Conservation (phyloP, 2,113 vertebrate genomes). For the Bubalus kerabau region DNA sequence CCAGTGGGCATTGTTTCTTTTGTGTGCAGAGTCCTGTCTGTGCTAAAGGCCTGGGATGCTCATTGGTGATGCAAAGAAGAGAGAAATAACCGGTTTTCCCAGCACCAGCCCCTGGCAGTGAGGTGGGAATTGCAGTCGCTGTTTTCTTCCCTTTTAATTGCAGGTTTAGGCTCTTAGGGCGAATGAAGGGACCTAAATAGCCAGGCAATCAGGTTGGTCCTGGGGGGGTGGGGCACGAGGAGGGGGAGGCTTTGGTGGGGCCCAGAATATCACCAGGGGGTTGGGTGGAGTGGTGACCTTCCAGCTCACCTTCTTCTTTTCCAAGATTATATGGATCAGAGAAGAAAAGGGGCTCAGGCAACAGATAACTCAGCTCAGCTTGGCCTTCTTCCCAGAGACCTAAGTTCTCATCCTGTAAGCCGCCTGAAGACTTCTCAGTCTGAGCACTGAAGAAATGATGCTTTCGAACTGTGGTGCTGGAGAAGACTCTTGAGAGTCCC, state of each 20-base stretch:
- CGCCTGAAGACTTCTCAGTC: background rate
- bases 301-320: rapidly evolving
- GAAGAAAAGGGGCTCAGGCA: background rate
- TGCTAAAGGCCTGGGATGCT: background rate
- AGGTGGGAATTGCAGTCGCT: background rate
- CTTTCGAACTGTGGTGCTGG: background rate
- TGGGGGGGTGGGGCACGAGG: too few relatives aligned
- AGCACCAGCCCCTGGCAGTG: background rate
- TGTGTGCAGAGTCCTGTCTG: background rate
- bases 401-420: background rate
- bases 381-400: background rate
- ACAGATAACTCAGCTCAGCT: background rate
- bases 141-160: background rate
- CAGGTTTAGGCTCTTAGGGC: background rate
- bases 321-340: background rate
- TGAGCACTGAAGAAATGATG: background rate
- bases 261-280: too few relatives aligned
- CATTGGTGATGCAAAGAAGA: too few relatives aligned
- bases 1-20: background rate
- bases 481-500: background rate
- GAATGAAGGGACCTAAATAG: background rate
- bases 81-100: background rate
- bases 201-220: too few relatives aligned
- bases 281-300: too few relatives aligned
- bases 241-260: background rate